Conservation (phyloP, 2,888 invertebrate species). For the Hemicrepidius hirtus region DNA sequence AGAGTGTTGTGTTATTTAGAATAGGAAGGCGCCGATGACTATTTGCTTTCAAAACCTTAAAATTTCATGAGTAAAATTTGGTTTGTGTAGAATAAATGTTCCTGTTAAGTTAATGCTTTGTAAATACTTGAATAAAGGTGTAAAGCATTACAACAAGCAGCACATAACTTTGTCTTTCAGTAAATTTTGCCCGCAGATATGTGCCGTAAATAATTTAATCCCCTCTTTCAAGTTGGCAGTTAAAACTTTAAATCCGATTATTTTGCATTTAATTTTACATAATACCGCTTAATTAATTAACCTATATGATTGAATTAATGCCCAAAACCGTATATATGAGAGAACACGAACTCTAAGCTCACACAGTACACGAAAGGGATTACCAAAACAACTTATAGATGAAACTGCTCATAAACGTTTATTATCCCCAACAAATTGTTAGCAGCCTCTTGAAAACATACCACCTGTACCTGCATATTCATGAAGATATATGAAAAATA, state of each 20-base stretch:
- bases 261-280: conserved; percentile 25
- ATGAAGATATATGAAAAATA: conserved; percentile 29
- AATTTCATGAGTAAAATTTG: conserved; percentile 17
- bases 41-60: conserved; percentile 14
- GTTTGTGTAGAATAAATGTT: neutral
- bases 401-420: neutral
- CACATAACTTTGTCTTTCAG: conserved; percentile 13
- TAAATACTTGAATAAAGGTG: conserved; percentile 16
- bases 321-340: conserved; percentile 1
- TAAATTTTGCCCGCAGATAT: conserved; percentile 20
- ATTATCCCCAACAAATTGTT: neutral
- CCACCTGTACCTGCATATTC: neutral
- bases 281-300: conserved; percentile 22
- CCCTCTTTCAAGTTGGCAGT: conserved; percentile 10
- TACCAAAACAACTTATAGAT: conserved; percentile 8
- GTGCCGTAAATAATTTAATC: conserved; percentile 11
- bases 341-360: neutral
- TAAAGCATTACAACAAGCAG: conserved; percentile 7
- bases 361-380: conserved; percentile 9
- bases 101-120: conserved; percentile 16
- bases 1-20: conserved; percentile 33
- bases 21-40: conserved; percentile 17
- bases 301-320: conserved; percentile 17
- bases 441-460: neutral
- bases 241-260: conserved; percentile 23